Evolutionary conservation across 2,797 vertebrate genomes (phyloP), one percentile per base, ranked within the genome.

Genomic region (Pampus argenteus): DNA sequence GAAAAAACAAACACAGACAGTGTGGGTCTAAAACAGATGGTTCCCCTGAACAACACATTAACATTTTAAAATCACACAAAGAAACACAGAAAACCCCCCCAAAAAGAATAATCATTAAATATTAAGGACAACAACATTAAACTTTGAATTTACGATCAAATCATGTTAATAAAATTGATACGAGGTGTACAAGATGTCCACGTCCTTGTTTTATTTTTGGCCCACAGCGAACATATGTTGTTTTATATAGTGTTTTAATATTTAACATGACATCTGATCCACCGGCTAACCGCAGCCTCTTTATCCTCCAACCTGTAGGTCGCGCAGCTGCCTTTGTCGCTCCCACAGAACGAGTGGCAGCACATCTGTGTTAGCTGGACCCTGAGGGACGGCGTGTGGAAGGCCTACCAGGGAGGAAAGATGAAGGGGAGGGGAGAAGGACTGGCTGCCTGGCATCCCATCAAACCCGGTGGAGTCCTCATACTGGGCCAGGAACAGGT

Each of bases 401-500:
- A 95, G 2, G 98, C 96, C 0, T 99, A 97, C 89, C 96, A 98
- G 87, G 95, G 97, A 0, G 98, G 98, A 0, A 96, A 96, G 67
- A 91, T 97, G 89, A 96, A 92, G 82, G 98, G 95, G 0, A 93
- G 95, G 0, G 96, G 97, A 0, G 97, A 98, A 83, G 97, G 97
- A 36, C 92, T 99, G 84, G 97, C 98, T 1, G 95, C 98, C 66
- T 99, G 98, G 98, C 97, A 99, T 20, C 95, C 97, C 75, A 96
- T 99, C 91, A 96, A 96, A 88, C 96, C 97, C 3, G 96, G 97
- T 4, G 98, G 98, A 0, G 86, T 99, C 61, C 92, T 99, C 63
- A 97, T 99, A 81, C 93, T 99, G 86, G 98, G 98, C 50, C 98
- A 99, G 88, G 98, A 99, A 67, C 98, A 99, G 97, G 98, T 99